phyloP scores from a whole-genome alignment of 1,140 invertebrate species.

The Caerostris extrusa region DNA sequence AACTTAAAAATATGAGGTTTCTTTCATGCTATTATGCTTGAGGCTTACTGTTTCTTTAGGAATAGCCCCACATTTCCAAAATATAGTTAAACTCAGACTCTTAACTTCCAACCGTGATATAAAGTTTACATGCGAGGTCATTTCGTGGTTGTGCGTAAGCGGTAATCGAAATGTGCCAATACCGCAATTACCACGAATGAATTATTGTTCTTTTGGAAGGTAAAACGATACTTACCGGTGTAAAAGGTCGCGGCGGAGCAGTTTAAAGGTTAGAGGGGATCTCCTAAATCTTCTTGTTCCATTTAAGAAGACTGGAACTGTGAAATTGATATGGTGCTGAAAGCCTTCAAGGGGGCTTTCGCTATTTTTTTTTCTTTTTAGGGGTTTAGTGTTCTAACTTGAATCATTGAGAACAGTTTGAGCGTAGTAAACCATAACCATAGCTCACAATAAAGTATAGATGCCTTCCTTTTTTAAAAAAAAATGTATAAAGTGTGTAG shows the following conservation, averaged over 20 bases:
- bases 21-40: too few species aligned
- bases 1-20: too few species aligned
- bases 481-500: too few species aligned
- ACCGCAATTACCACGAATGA: not conserved
- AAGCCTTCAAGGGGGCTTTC: not conserved
- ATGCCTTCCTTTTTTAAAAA: too few species aligned
- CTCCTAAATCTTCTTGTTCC: not conserved
- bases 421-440: too few species aligned
- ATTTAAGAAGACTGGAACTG: not conserved
- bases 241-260: not conserved
- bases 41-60: too few species aligned
- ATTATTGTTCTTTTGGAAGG: not conserved
- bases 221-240: not conserved
- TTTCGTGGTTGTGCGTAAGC: not conserved
- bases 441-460: too few species aligned
- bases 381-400: too few species aligned
- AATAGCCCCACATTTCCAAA: too few species aligned
- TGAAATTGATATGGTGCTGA: not conserved
- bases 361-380: not conserved
- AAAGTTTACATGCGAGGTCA: not conserved
- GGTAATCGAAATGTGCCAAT: slow-evolving; percentile 30
- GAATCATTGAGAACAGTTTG: too few species aligned
- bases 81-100: not conserved
- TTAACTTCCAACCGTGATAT: not conserved
- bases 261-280: not conserved